A percentile compares a stretch with the other conserved stretches of the same genome.
These are phyloP conservation scores for Trematomus bernacchii DNA, from an alignment of 2,797 vertebrate species.

Conservation along the genomic window DNA sequence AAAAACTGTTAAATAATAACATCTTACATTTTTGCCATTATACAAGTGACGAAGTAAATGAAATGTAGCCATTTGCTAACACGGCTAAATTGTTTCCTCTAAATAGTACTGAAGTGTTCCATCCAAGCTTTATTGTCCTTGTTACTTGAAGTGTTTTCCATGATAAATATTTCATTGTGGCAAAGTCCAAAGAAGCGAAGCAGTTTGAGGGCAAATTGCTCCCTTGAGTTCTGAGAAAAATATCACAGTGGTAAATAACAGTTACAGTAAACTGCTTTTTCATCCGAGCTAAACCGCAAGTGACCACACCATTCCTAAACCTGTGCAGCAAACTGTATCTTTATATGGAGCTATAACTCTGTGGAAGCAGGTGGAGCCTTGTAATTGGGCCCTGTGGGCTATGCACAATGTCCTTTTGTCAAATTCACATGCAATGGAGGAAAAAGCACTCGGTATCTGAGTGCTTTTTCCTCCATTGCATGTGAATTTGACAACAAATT, in stretches of 20 bases:
- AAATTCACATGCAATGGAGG: constrained; percentile 47
- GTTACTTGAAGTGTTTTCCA: constrained; percentile 8
- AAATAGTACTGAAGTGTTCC: background rate
- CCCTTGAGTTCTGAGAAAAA: constrained; percentile 42
- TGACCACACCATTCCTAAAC: constrained; percentile 33
- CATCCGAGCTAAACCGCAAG: constrained; percentile 50
- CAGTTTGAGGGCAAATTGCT: constrained; percentile 51
- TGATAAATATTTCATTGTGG: constrained; percentile 36
- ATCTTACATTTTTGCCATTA: background rate
- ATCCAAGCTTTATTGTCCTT: constrained; percentile 15
- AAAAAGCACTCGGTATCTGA: too few species aligned
- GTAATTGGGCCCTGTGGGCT: constrained; percentile 72
- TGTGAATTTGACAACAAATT: too few species aligned
- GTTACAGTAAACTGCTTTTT: constrained; percentile 58
- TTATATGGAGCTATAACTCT: constrained; percentile 31
- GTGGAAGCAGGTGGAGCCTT: constrained; percentile 47
- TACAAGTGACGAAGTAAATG: background rate
- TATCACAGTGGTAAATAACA: constrained; percentile 48
- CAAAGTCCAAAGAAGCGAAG: constrained; percentile 34
- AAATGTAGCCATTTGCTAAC: background rate
- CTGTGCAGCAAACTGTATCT: constrained; percentile 34
- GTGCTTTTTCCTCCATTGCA: too few species aligned
- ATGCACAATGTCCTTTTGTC: constrained; percentile 43
- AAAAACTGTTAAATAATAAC: background rate
- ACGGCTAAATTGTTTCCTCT: background rate